phyloP scores from a whole-genome alignment of 30 jellyfish, hydroid and myxozoan genomes.

The Turritopsis dohrnii region DNA sequence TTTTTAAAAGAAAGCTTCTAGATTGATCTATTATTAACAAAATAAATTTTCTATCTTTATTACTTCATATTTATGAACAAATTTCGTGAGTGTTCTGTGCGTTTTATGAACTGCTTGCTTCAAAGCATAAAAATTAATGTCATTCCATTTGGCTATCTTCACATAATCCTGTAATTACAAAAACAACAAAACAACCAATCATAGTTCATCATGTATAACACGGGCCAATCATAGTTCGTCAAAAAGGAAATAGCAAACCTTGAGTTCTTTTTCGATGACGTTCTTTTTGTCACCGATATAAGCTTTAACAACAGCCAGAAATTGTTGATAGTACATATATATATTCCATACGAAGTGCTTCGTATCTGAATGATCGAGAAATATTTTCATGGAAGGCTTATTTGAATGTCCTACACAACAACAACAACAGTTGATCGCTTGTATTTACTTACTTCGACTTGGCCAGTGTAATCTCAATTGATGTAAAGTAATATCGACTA shows the following conservation, averaged over 20 bases:
- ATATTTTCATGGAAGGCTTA: too few relatives aligned
- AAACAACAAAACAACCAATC: not conserved
- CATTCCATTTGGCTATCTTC: slow-evolving; percentile 90
- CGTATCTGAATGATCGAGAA: slow-evolving; percentile 30
- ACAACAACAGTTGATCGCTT: too few relatives aligned
- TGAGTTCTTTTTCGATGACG: slow-evolving; percentile 77
- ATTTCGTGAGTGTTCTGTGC: slow-evolving; percentile 76
- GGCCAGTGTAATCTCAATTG: not conserved
- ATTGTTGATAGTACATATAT: slow-evolving; percentile 54
- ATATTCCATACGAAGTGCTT: slow-evolving; percentile 50
- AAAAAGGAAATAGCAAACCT: slow-evolving; percentile 31
- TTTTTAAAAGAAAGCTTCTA: not conserved
- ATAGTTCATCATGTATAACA: not conserved
- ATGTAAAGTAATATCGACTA: slow-evolving; percentile 23
- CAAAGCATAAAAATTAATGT: slow-evolving; percentile 75
- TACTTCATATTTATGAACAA: slow-evolving; percentile 66
- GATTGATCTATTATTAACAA: not conserved
- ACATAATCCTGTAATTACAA: slow-evolving; percentile 64
- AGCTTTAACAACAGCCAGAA: slow-evolving; percentile 37
- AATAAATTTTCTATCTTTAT: not conserved
- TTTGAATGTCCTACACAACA: too few relatives aligned
- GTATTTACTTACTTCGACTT: not conserved
- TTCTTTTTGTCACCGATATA: slow-evolving; percentile 24
- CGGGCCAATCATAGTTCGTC: not conserved
- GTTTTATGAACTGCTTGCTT: slow-evolving; percentile 77